Evolutionary conservation across 2,888 invertebrate species (phyloP), one percentile per base, ranked within the genome.

Genomic region (Plagodis pulveraria): DNA sequence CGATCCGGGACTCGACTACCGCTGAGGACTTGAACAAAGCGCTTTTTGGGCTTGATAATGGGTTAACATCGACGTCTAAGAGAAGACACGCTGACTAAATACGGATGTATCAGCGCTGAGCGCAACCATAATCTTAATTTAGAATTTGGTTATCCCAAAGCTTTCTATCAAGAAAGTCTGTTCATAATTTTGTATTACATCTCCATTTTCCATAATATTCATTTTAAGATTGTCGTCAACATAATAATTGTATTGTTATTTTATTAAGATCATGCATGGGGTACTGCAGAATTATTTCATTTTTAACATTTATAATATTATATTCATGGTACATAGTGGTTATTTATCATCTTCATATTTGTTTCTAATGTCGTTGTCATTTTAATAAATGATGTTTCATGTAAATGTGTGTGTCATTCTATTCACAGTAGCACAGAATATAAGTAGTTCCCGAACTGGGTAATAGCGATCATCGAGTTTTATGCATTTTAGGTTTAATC

Each of bases 1-100:
- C 62, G 61, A 64, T 65, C 77, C 72, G 68, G 89, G 85, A 80
- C 73, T 83, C 68, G 79, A 78, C 78, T 73, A 70, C 72, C 72
- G 70, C 67, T 72, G 75, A 79, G 74, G 67, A 68, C 50, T 47
- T 51, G 57, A 63, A 59, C 47, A 56, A 44, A 58, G 60, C 65
- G 62, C 65, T 60, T 58, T 50, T 58, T 58, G 62, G 59, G 63
- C 58, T 67, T 58, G 55, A 54, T 58, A 61, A 58, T 49, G 63
- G 52, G 54, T 60, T 58, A 60, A 36, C 50, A 47, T 55, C 51
- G 56, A 49, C 60, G 52, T 45, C 51, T 52, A 48, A 54, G 67
- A 62, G 62, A 48, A 56, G 57, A 56, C 53, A 53, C n/a, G 52
- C 63, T 58, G 65, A 47, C 60, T 58, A 58, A 62, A 52, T 48